Conservation (phyloP, 2,888 invertebrate species). For the Limnephilus lunatus region DNA sequence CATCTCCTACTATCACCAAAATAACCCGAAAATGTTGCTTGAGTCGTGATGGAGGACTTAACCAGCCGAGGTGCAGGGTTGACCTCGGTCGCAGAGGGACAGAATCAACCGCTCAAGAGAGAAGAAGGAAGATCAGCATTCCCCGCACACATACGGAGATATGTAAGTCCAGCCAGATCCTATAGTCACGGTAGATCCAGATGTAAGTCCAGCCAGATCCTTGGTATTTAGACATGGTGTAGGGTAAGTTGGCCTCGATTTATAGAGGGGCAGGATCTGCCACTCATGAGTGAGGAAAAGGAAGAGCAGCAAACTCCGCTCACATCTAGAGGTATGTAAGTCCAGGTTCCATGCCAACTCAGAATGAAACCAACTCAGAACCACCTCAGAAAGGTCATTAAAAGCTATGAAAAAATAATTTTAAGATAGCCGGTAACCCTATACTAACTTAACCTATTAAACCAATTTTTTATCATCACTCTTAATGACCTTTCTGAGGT, state of each 20-base stretch:
- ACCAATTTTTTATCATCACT: too few species aligned
- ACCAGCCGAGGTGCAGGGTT: constrained; percentile 88
- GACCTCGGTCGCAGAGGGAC: constrained; percentile 70
- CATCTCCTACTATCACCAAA: too few species aligned
- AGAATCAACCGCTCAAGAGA: constrained; percentile 76
- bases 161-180: not conserved
- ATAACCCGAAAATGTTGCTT: too few species aligned
- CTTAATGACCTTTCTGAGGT: too few species aligned
- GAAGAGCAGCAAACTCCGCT: constrained; percentile 70
- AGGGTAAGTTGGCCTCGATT: constrained; percentile 79
- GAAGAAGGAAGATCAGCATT: constrained; percentile 75
- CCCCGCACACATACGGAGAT: constrained; percentile 72
- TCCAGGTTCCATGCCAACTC: too few species aligned
- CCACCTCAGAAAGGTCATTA: too few species aligned
- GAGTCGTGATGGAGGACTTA: too few species aligned
- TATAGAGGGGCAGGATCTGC: constrained; percentile 70
- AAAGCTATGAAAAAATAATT: too few species aligned
- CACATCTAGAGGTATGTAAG: constrained; percentile 71
- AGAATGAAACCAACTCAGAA: too few species aligned
- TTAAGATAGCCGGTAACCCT: too few species aligned
- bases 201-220: constrained; percentile 48
- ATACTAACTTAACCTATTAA: too few species aligned
- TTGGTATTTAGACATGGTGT: constrained; percentile 89
- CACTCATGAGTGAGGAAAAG: constrained; percentile 78
- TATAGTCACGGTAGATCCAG: constrained; percentile 75